phyloP scores from a whole-genome alignment of 2,797 vertebrate species.

The Tolypeutes matacus region DNA sequence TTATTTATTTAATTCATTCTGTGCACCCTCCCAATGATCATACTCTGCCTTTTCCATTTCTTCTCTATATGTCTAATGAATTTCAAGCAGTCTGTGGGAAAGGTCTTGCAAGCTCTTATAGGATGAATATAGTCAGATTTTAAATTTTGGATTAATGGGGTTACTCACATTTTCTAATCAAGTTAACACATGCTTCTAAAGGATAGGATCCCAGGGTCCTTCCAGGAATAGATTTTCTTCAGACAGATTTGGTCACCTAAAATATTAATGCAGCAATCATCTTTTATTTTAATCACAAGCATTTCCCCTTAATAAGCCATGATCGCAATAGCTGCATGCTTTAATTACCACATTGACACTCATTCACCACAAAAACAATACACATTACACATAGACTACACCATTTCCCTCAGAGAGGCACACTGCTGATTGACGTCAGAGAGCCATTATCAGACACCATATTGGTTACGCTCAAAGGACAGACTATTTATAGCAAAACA shows the following conservation, averaged over 20 bases:
- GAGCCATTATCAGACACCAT: background rate
- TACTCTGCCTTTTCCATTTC: background rate
- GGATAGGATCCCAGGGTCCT: background rate
- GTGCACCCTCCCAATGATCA: background rate
- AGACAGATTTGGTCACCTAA: constrained; percentile 3
- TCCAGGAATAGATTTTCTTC: constrained; percentile 46
- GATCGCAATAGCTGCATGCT: background rate
- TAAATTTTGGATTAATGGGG: background rate
- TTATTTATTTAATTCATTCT: background rate
- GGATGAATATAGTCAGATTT: background rate
- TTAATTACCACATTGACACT: constrained; percentile 27
- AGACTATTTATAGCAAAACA: constrained; percentile 54
- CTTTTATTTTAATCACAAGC: constrained; percentile 46
- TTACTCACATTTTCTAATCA: background rate
- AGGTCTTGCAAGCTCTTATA: background rate
- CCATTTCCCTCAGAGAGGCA: constrained; percentile 11
- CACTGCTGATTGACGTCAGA: constrained; percentile 26
- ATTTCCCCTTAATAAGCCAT: constrained; percentile 34
- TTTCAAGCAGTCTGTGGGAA: background rate
- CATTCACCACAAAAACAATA: constrained; percentile 7
- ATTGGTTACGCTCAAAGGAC: background rate
- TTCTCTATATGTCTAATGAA: background rate
- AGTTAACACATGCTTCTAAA: background rate
- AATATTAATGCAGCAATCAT: constrained; percentile 58
- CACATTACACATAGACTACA: background rate